A percentile compares a stretch with the other conserved stretches of the same genome.
These are phyloP conservation scores for Thalassophryne amazonica DNA, from an alignment of 2,797 vertebrate genomes.

Conservation along the genomic window DNA sequence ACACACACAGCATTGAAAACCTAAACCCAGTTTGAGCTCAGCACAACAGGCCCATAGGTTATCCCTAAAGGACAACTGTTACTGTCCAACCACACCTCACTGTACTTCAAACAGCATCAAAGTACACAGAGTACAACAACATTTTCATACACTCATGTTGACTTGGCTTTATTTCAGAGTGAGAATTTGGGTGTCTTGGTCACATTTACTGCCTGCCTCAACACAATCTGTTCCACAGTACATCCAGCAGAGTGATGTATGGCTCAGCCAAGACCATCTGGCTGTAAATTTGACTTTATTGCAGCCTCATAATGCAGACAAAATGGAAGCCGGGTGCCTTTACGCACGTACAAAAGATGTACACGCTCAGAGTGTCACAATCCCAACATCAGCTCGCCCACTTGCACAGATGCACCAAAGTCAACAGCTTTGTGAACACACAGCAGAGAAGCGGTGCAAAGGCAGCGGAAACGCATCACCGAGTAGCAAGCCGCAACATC, in stretches of 20 bases:
- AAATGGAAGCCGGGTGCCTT: background rate
- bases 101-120: background rate
- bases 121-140: background rate
- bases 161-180: background rate
- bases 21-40: slow-evolving; percentile 35
- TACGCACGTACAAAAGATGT: background rate
- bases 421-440: background rate
- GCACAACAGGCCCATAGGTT: too few relatives aligned
- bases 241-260: slow-evolving; percentile 27
- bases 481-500: too few relatives aligned
- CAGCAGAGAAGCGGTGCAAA: too few relatives aligned
- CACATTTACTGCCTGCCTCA: slow-evolving; percentile 4
- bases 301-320: slow-evolving; percentile 1
- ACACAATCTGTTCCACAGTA: slow-evolving; percentile 14
- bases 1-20: slow-evolving; percentile 6
- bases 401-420: background rate
- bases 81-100: background rate
- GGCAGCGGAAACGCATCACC: too few relatives aligned
- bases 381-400: too few relatives aligned
- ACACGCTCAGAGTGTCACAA: background rate
- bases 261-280: background rate
- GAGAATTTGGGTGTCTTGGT: slow-evolving; percentile 5
- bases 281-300: slow-evolving; percentile 13
- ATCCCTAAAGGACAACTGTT: slow-evolving; percentile 19
- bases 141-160: background rate